phyloP scores from a whole-genome alignment of 2,797 vertebrate species.

The Poecilia velifera region DNA sequence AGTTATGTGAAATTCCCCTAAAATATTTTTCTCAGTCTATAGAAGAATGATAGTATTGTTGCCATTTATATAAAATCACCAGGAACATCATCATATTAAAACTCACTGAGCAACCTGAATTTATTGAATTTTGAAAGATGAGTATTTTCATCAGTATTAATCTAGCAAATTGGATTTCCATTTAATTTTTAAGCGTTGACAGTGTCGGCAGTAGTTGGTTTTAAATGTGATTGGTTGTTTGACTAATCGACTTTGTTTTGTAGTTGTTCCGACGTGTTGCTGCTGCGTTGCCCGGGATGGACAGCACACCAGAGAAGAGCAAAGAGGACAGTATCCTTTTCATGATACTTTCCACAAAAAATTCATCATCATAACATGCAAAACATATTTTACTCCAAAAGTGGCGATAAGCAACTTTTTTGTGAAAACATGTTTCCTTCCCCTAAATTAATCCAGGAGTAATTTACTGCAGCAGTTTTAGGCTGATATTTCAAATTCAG shows the following conservation, averaged over 20 bases:
- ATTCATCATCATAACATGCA: background rate
- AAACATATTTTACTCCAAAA: background rate
- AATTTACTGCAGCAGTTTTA: background rate
- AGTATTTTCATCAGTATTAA: background rate
- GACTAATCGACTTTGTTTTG: constrained; percentile 23
- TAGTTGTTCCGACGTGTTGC: constrained; percentile 90
- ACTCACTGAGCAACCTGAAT: background rate
- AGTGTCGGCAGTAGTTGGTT: background rate
- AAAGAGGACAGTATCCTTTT: constrained; percentile 94
- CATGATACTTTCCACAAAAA: background rate
- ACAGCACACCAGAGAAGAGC: constrained; percentile 90
- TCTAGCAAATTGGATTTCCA: background rate
- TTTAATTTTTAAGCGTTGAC: background rate
- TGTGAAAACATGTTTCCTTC: background rate
- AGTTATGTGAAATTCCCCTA: background rate
- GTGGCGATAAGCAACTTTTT: background rate
- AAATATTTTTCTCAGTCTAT: background rate
- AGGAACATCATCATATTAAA: background rate
- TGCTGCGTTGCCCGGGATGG: constrained; percentile 90
- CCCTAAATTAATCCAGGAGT: background rate
- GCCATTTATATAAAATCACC: background rate
- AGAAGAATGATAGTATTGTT: background rate
- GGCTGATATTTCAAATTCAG: background rate
- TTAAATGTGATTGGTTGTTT: background rate
- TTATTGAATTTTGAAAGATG: background rate